phyloP scores from a whole-genome alignment of 2,888 invertebrate species.

The Nemotelus nigrinus region DNA sequence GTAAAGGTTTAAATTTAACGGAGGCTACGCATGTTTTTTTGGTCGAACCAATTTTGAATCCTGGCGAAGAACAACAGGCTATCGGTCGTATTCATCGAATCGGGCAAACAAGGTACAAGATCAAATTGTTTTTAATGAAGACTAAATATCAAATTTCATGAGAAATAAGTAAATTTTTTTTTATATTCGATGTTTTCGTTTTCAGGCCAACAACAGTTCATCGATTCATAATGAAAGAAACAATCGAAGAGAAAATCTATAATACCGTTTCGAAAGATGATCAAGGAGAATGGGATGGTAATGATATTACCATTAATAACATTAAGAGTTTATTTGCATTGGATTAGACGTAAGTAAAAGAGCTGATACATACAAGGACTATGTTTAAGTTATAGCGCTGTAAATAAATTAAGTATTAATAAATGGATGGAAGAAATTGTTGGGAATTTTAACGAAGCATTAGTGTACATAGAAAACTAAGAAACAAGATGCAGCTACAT shows the following conservation, averaged over 20 bases:
- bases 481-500: too few relatives aligned
- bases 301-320: conserved; percentile 64
- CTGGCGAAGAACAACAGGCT: conserved; percentile 79
- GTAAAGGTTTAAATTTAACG: conserved; percentile 80
- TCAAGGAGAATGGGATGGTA: conserved; percentile 63
- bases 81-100: conserved; percentile 82
- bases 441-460: too few relatives aligned
- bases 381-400: too few relatives aligned
- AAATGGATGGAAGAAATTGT: too few relatives aligned
- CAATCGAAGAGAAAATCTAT: conserved; percentile 77
- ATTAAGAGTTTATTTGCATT: conserved; percentile 61
- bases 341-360: conserved; percentile 6
- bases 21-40: conserved; percentile 83
- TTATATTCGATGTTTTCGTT: neutral
- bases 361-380: too few relatives aligned
- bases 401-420: too few relatives aligned
- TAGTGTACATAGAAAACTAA: too few relatives aligned
- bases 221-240: conserved; percentile 73
- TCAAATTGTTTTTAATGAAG: conserved; percentile 34
- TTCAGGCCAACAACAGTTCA: conserved; percentile 72
- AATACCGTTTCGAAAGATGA: conserved; percentile 65
- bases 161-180: neutral
- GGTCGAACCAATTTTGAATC: conserved; percentile 78
- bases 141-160: conserved; percentile 43
- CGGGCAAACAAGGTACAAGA: conserved; percentile 74